Base-by-base conservation (phyloP, 2,797 vertebrate species). In the Poecilia velifera region DNA sequence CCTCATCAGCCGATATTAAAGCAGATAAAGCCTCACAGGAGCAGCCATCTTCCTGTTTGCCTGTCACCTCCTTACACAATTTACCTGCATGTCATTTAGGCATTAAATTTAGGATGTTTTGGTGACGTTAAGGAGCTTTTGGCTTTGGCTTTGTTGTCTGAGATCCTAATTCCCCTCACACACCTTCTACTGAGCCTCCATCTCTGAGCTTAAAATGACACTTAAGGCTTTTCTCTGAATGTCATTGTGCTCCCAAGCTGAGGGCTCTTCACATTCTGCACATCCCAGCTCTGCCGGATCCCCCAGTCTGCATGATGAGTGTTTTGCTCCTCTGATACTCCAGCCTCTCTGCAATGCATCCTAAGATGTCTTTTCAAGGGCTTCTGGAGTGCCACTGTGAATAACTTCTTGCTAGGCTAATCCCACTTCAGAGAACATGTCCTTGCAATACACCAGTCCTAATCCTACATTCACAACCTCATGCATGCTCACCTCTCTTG, bases 361-460 rank as follows among this genome's bases (percentile, higher is more conserved):
- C 82, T 85, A 86, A 88, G 74, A 87, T 83, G 91, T 84, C 85
- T 92, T 92, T 91, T 91, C 87, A 88, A 87, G 84, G 85, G 82
- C 87, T 90, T 81, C 79, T 87, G 76, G 80, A 85, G 87, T 90
- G 88, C 73, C 79, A 90, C 88, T 84, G 80, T 87, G 91, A 94
- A 93, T 94, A 89, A 90, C 87, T 87, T 90, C 81, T 87, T 72
- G 71, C 80, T 84, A 79, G 78, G 72, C 84, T 94, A 94, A 95
- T 94, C 91, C 92, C 81, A 86, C 91, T 94, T 93, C 88, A 94
- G 85, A 93, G 92, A 88, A 46, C 72, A 14, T 87, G 91, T 92
- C 89, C 87, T 88, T 87, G 92, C 82, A 92, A 91, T 86, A 84
- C 82, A 75, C 78, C 79, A 46, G 74, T 86, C 87, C 86, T 92